Conservation (phyloP, 1,140 invertebrate species). For the Catajapyx aquilonaris region DNA sequence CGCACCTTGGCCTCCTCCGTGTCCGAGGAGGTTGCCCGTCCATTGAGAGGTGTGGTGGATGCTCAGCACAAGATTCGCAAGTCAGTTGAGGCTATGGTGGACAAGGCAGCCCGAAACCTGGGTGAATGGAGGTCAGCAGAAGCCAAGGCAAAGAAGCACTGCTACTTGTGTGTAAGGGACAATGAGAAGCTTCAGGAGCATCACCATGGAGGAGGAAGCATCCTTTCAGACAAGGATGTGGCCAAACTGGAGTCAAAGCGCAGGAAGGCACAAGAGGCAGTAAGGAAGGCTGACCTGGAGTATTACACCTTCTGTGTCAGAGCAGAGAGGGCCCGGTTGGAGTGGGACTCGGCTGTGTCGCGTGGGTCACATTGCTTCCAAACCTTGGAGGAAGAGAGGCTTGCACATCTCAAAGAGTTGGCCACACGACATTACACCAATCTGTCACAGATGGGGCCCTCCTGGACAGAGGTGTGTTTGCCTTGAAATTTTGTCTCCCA, state of each 20-base stretch:
- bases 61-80: conserved; percentile 49
- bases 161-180: conserved; percentile 56
- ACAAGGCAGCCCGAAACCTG: conserved; percentile 60
- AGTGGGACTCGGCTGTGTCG: conserved; percentile 74
- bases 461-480: conserved; percentile 10
- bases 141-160: conserved; percentile 65
- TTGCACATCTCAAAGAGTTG: conserved; percentile 56
- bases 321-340: conserved; percentile 66
- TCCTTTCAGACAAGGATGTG: conserved; percentile 21
- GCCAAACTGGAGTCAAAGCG: conserved; percentile 57
- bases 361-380: conserved; percentile 49
- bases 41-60: conserved; percentile 44
- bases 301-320: conserved; percentile 79
- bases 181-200: conserved; percentile 74
- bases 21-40: conserved; percentile 72
- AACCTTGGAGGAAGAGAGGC: conserved; percentile 68
- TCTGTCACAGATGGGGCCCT: conserved; percentile 48
- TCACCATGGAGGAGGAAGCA: conserved; percentile 8
- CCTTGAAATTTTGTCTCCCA: conserved; percentile 13
- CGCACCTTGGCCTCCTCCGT: conserved; percentile 53
- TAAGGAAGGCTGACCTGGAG: conserved; percentile 76
- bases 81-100: conserved; percentile 56
- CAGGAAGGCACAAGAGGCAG: conserved; percentile 69
- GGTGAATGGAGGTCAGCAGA: conserved; percentile 67
- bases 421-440: conserved; percentile 56